Percentiles rank a stretch among this genome's conserved stretches.
These are phyloP conservation scores for Pecten maximus DNA, from an alignment of 2,888 invertebrate species.

Conservation along the genomic window DNA sequence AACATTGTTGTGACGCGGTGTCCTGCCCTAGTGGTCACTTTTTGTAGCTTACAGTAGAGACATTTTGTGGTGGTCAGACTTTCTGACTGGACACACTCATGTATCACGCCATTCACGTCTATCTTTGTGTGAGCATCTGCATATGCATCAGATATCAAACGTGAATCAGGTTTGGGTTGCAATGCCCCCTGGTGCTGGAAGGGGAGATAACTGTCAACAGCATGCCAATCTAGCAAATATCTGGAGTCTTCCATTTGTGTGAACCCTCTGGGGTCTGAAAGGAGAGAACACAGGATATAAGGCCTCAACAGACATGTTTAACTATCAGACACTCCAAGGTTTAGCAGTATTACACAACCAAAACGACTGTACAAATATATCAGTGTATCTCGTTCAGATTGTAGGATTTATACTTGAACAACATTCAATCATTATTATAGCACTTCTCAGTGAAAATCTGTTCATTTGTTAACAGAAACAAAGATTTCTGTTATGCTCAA, in stretches of 20 bases:
- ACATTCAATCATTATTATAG: no score
- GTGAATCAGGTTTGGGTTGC: slow-evolving; percentile 2
- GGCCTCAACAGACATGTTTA: neutral
- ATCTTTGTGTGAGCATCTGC: slow-evolving; percentile 29
- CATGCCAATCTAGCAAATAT: neutral
- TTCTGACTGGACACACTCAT: slow-evolving; percentile 14
- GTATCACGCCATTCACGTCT: slow-evolving; percentile 1
- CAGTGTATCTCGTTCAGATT: no score
- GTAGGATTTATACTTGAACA: no score
- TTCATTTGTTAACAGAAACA: no score
- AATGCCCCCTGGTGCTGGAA: neutral
- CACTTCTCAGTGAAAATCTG: no score
- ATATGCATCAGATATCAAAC: slow-evolving; percentile 20
- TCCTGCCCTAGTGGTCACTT: slow-evolving; percentile 45
- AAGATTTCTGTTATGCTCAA: no score
- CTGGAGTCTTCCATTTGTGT: neutral
- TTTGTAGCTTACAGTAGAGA: slow-evolving; percentile 48
- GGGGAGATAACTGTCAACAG: neutral
- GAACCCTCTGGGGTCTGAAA: slow-evolving; percentile 31
- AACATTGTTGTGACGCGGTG: slow-evolving; percentile 38
- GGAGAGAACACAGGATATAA: neutral
- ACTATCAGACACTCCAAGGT: neutral
- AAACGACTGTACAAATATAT: no score
- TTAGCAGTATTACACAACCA: no score
- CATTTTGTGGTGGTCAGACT: slow-evolving; percentile 33